These are phyloP conservation scores for Phallusia fumigata DNA, from an alignment of 23 tunicate genomes.

Conservation along the genomic window DNA sequence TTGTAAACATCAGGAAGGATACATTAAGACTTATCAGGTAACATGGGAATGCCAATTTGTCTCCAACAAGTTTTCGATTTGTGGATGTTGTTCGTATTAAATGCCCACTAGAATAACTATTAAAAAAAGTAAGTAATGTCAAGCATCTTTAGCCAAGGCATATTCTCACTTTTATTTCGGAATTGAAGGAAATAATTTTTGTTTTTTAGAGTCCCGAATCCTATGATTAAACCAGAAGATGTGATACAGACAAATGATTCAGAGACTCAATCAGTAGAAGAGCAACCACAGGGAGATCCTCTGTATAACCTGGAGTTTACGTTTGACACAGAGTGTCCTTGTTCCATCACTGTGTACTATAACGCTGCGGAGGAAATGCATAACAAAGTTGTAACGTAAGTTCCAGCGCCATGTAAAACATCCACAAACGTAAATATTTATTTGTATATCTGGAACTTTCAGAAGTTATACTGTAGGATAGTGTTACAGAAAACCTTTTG, in stretches of 20 bases:
- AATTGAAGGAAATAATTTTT: too few relatives aligned
- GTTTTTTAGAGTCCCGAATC: slow-evolving; percentile 36
- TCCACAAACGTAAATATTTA: too few relatives aligned
- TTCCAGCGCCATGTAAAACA: too few relatives aligned
- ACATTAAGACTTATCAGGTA: slow-evolving; percentile 85
- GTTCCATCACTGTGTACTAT: slow-evolving; percentile 79
- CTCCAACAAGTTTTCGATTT: background rate
- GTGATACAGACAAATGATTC: slow-evolving; percentile 16
- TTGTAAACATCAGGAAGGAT: slow-evolving; percentile 87
- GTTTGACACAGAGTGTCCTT: slow-evolving; percentile 94
- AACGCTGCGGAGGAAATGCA: slow-evolving; percentile 70
- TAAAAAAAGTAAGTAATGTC: too few relatives aligned
- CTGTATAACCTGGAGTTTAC: slow-evolving; percentile 83
- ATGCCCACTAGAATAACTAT: too few relatives aligned
- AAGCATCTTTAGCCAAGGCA: too few relatives aligned
- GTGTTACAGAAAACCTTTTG: too few relatives aligned
- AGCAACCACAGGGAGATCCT: slow-evolving; percentile 3
- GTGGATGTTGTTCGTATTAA: background rate
- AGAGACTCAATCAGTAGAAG: background rate
- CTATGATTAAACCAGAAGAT: slow-evolving; percentile 41
- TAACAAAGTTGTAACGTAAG: slow-evolving; percentile 71
- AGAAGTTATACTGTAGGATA: too few relatives aligned
- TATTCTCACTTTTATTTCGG: too few relatives aligned
- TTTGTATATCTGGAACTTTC: too few relatives aligned
- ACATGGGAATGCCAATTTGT: background rate